These are phyloP conservation scores for Platysternon megacephalum DNA, from an alignment of 2,113 vertebrate species.

Conservation along the genomic window DNA sequence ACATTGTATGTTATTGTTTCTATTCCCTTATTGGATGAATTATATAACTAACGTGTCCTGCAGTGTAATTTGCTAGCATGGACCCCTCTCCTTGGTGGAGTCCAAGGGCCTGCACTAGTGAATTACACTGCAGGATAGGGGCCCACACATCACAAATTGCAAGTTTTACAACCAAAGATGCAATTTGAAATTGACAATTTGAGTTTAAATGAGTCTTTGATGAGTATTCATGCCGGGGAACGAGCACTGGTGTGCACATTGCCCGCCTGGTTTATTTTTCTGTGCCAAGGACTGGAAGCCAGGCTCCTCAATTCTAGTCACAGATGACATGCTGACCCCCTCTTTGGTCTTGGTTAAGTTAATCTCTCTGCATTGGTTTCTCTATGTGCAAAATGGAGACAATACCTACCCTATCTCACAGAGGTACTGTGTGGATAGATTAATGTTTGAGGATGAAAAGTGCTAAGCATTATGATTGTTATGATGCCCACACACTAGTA, in stretches of 20 bases:
- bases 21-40: neutral
- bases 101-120: neutral
- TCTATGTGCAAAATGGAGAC: neutral
- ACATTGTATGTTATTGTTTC: neutral
- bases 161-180: neutral
- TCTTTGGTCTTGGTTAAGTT: neutral
- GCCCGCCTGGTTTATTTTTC: neutral
- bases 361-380: neutral
- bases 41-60: neutral
- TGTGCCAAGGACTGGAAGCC: neutral
- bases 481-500: rapidly evolving
- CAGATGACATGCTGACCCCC: neutral
- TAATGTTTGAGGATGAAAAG: neutral
- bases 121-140: neutral
- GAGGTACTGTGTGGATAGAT: neutral
- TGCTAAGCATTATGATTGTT: neutral
- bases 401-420: neutral
- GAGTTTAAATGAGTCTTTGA: neutral
- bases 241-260: neutral
- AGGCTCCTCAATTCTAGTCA: neutral
- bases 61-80: neutral
- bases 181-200: neutral
- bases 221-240: neutral
- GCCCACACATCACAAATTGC: neutral
- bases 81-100: neutral